phyloP scores from a whole-genome alignment of 2,888 invertebrate species.

The Euproctis similis region DNA sequence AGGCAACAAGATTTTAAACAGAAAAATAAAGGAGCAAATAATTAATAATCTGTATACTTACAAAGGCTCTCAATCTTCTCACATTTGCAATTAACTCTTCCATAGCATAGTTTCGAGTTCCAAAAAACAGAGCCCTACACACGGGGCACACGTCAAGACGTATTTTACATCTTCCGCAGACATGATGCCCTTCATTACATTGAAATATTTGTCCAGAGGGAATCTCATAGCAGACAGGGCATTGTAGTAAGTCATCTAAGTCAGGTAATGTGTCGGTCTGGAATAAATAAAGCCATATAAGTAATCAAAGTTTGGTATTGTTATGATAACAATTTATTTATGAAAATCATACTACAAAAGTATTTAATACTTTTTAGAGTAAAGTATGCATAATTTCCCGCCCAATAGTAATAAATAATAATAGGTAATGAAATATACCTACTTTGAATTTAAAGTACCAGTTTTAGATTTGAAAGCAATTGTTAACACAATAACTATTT shows the following conservation, averaged over 20 bases:
- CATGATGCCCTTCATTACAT: slow-evolving; percentile 75
- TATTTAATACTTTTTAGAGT: no score
- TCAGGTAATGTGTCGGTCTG: slow-evolving; percentile 58
- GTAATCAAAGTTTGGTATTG: no score
- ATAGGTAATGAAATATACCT: no score
- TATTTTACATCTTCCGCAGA: slow-evolving; percentile 66
- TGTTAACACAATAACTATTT: no score
- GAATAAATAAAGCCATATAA: slow-evolving; percentile 20
- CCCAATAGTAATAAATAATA: no score
- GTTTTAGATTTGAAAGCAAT: no score
- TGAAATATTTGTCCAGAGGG: slow-evolving; percentile 65
- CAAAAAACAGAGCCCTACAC: slow-evolving; percentile 67
- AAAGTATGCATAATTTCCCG: no score
- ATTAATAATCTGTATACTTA: slow-evolving; percentile 35
- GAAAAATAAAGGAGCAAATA: not conserved
- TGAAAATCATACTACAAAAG: no score
- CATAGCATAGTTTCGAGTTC: slow-evolving; percentile 72
- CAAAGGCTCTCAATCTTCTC: slow-evolving; percentile 57
- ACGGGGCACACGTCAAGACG: slow-evolving; percentile 69
- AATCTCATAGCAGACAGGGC: slow-evolving; percentile 75
- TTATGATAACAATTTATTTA: no score
- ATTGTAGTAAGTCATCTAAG: slow-evolving; percentile 73
- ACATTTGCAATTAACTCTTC: slow-evolving; percentile 72
- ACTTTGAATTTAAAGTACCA: no score
- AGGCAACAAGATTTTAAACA: no score